These are phyloP conservation scores for Alces alces DNA, from an alignment of 2,113 vertebrate genomes.

Conservation along the genomic window DNA sequence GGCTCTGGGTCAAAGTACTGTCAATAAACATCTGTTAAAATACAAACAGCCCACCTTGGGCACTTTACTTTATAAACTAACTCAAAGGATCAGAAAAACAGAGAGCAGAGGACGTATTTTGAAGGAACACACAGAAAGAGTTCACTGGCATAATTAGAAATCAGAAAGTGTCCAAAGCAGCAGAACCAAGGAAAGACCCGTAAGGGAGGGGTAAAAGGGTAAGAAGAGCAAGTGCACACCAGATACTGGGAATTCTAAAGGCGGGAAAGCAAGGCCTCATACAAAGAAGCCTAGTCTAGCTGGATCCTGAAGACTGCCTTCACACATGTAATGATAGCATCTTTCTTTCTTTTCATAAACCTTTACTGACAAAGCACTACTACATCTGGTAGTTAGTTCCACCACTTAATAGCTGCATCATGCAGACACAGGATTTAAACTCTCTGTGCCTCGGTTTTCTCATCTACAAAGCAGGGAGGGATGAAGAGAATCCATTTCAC, in stretches of 20 bases:
- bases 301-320: not conserved
- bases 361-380: not conserved
- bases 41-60: not conserved
- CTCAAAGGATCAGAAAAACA: not conserved
- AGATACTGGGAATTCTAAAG: not conserved
- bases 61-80: not conserved
- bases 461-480: not conserved
- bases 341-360: not conserved
- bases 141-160: not conserved
- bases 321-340: not conserved
- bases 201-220: not conserved
- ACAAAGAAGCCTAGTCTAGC: not conserved
- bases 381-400: not conserved
- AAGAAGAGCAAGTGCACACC: not conserved
- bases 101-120: not conserved
- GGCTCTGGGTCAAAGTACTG: not conserved
- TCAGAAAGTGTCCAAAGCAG: not conserved
- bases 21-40: slow-evolving; percentile 19
- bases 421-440: not conserved
- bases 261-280: not conserved
- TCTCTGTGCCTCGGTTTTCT: not conserved
- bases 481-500: not conserved
- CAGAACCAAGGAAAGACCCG: not conserved
- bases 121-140: not conserved
- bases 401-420: not conserved